Percentiles rank a stretch among this genome's conserved stretches.
Conservation (phyloP, 2,797 vertebrate species). For the Cottoperca gobio region DNA sequence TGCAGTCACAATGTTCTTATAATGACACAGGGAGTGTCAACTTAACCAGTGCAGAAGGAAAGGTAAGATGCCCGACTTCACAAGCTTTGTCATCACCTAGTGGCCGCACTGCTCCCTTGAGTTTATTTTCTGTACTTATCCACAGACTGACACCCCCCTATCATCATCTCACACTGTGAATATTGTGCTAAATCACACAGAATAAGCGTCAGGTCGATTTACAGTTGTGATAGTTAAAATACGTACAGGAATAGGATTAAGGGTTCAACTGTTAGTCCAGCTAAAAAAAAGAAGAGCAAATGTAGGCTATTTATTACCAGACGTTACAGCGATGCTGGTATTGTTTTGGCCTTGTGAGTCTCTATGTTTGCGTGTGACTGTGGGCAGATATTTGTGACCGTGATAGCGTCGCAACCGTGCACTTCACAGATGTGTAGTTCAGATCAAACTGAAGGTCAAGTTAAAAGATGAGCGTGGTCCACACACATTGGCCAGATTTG, state of each 20-base stretch:
- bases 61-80: neutral
- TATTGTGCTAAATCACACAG: neutral
- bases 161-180: constrained; percentile 2
- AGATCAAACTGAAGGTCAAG: no score
- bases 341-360: no score
- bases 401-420: no score
- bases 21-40: neutral
- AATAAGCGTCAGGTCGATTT: neutral
- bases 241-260: neutral
- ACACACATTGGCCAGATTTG: no score
- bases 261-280: neutral
- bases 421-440: no score
- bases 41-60: neutral
- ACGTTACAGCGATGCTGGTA: no score
- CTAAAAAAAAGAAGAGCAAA: neutral
- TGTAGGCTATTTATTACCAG: no score
- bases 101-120: neutral
- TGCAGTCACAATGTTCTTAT: neutral
- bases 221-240: neutral
- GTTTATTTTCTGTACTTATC: neutral
- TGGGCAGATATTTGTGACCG: no score
- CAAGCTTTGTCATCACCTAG: constrained; percentile 9
- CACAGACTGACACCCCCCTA: neutral
- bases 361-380: no score
- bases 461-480: no score